A percentile compares a stretch with the other conserved stretches of the same genome.
Conservation (phyloP, 2,888 invertebrate genomes). For the Caenorhabditis afra region DNA sequence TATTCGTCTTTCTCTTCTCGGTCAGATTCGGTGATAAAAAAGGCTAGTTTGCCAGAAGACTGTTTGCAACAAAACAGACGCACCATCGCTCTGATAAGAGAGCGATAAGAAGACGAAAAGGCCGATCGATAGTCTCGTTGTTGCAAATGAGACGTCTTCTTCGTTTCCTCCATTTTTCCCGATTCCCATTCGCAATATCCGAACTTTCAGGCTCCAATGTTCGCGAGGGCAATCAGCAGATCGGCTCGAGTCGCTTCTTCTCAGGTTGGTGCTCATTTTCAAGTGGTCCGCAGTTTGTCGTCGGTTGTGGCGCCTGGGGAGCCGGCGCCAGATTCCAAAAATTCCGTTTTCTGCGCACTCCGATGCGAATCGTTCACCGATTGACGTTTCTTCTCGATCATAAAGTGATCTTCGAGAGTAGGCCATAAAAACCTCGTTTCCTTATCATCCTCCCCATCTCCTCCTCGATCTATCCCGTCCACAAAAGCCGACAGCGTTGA, state of each 20-base stretch:
- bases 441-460: constrained; percentile 35
- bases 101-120: constrained; percentile 21
- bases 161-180: background rate
- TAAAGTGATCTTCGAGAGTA: constrained; percentile 42
- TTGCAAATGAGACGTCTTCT: constrained; percentile 16
- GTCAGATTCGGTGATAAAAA: constrained; percentile 14
- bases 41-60: constrained; percentile 33
- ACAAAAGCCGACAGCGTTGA: constrained; percentile 18
- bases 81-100: constrained; percentile 33
- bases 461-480: constrained; percentile 26
- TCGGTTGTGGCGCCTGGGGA: too few species aligned
- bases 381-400: constrained; percentile 18
- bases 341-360: background rate
- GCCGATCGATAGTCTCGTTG: constrained; percentile 31
- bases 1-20: background rate
- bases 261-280: constrained; percentile 45
- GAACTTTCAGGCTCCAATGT: constrained; percentile 15
- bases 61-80: constrained; percentile 36
- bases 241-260: constrained; percentile 14
- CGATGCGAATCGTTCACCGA: background rate
- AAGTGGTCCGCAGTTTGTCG: constrained; percentile 5
- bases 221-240: constrained; percentile 38
- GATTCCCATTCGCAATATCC: background rate
- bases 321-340: constrained; percentile 22
- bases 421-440: constrained; percentile 16